Evolutionary conservation across 2,888 invertebrate species (phyloP), one percentile per base, ranked within the genome.

Genomic region (Drosophila neutralis): DNA sequence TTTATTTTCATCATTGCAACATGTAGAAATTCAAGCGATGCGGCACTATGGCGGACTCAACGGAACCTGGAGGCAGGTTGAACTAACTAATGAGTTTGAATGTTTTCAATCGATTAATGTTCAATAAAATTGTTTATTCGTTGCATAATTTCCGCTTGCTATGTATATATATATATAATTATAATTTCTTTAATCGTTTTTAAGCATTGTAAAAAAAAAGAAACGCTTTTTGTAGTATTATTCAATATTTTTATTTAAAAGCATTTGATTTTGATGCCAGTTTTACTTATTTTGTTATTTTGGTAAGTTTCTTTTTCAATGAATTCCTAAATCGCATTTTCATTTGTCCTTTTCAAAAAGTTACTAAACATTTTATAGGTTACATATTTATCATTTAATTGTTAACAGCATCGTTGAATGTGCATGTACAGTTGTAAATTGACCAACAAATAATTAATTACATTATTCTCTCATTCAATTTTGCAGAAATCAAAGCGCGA

Each of bases 401-500:
- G 31, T 36, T 38, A 69, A 48, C 33, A 11, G 52, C 27, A 61
- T 59, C 53, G 40, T 15, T 45, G 35, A 60, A 62, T 62, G 68
- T 69, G 67, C 65, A 65, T 70, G 63, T 56, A 8, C 11, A 27
- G 8, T 18, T 36, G 42, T 35, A 11, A 5, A 4, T 24, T 33
- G 5, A 53, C 2, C 27, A 56, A 52, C 21, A 64, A 49, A 36
- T 52, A 64, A 52, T 57, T 58, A 13, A 40, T 49, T 21, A 13
- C 15, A 8, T 42, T 31, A 27, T 48, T 63, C 1, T 60, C 15
- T 38, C 48, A 33, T 54, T 13, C 21, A 38, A 24, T 66, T 76
- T 89, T 90, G 77, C 95, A 96, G 96, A 96, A 94, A 95, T 95
- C 93, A 96, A 96, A 93, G 95, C 95, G 92, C 94, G 95, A 94